Evolutionary conservation across 2,797 vertebrate species (phyloP).

Genomic region (Todus mexicanus): DNA sequence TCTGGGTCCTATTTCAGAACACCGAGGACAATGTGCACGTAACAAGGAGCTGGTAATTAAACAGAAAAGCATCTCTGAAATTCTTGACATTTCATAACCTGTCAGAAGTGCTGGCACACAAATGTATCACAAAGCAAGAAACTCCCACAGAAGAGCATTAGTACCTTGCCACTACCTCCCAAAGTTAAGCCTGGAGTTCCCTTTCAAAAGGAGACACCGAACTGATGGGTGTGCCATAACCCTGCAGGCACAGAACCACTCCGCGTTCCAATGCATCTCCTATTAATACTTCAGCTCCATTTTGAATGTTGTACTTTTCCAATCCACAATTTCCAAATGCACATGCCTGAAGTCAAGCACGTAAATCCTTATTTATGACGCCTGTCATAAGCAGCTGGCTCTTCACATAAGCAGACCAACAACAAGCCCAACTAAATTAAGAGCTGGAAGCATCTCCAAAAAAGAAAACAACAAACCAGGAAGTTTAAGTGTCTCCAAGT

Average conservation of each 20-base stretch:
- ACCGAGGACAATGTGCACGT: background rate
- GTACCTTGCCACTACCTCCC: background rate
- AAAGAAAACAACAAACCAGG: background rate
- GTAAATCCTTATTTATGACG: background rate
- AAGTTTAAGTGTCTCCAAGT: background rate
- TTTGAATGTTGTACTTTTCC: constrained; percentile 19
- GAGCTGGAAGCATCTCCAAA: background rate
- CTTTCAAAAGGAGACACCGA: background rate
- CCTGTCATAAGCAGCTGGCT: background rate
- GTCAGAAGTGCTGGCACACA: background rate
- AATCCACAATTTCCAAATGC: background rate
- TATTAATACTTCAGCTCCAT: constrained; percentile 15
- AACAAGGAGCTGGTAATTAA: constrained; percentile 40
- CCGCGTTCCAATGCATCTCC: background rate
- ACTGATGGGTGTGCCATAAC: background rate
- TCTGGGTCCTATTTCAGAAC: background rate
- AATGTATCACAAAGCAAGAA: constrained; percentile 38
- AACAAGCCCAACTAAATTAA: background rate
- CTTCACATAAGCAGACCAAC: background rate
- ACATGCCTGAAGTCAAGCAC: background rate
- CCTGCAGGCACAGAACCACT: background rate
- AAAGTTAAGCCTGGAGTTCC: background rate
- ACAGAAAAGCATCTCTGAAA: constrained; percentile 38
- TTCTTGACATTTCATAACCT: constrained; percentile 22
- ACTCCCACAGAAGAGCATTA: background rate